These are phyloP conservation scores for Physocephala rufipes DNA, from an alignment of 2,888 invertebrate species.

Conservation along the genomic window DNA sequence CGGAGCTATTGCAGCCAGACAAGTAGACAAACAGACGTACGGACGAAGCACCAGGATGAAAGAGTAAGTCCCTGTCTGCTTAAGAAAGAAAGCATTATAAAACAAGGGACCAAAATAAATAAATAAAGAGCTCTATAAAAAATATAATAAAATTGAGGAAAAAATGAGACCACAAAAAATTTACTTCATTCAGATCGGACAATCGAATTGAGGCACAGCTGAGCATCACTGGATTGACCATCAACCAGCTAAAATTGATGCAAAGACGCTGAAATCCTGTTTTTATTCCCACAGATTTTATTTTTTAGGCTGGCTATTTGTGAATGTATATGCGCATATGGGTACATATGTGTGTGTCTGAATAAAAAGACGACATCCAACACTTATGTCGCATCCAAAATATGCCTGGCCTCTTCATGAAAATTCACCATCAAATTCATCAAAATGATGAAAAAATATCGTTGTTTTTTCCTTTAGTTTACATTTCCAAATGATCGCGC, in stretches of 20 bases:
- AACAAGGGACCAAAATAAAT: neutral
- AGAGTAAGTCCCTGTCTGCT: no score
- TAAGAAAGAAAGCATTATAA: neutral
- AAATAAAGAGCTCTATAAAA: conserved; percentile 1
- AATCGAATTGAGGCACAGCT: conserved; percentile 24
- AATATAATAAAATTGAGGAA: conserved; percentile 11
- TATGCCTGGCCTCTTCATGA: conserved; percentile 19
- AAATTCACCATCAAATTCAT: conserved; percentile 28
- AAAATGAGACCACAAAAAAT: conserved; percentile 17
- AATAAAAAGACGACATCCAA: conserved; percentile 67
- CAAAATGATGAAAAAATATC: conserved; percentile 20
- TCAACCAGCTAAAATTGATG: conserved; percentile 26
- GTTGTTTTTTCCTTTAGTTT: conserved; percentile 6
- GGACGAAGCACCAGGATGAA: neutral
- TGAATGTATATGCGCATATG: conserved; percentile 10
- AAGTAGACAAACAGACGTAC: neutral
- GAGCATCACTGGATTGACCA: conserved; percentile 22
- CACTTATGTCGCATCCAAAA: conserved; percentile 59
- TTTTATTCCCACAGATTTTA: conserved; percentile 60
- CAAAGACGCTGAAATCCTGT: conserved; percentile 59
- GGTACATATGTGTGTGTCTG: conserved; percentile 30
- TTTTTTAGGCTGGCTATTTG: no score
- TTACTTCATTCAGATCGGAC: conserved; percentile 15
- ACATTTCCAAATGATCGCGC: neutral
- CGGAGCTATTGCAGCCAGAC: neutral